Evolutionary conservation across 2,888 invertebrate genomes (phyloP), one percentile per base, ranked within the genome.

Genomic region (Dyspetes luteomarginatus): DNA sequence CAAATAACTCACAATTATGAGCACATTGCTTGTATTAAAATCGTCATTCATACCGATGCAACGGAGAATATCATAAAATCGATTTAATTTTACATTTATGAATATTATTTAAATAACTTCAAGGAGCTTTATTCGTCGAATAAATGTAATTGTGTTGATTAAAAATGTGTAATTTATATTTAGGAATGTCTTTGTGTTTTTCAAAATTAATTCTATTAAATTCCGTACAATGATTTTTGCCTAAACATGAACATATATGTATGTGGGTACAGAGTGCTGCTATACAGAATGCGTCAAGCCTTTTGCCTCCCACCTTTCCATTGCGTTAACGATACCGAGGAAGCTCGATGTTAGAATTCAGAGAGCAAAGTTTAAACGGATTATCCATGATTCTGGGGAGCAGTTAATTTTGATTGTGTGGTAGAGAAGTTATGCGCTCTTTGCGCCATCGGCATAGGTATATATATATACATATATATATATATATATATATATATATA

Each of bases 91-190:
- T 12, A 22, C 9, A 12, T 52, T 52, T 52, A 7, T 4, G 1
- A 52, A 52, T 36, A 52, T 52, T 52, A n/a, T 52, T 4, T 2
- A 7, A 36, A 36, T 0, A 36, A 36, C 36, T 7, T 12, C 9
- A 12, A 36, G 36, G 36, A 36, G 7, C 12, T 36, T 28, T 56
- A 36, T 36, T 36, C 12, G 43, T n/a, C 28, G 24, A 67, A 67
- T 41, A 36, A 36, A 36, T 52, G 67, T 52, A 50, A 52, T 24
- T 4, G 4, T 19, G 5, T 48, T 26, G 19, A 48, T 65, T 48
- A 48, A 36, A 9, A 36, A 36, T 36, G 12, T 12, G 12, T 36
- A 2, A 7, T 36, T 36, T 36, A 2, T 36, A 36, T 36, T 36
- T 36, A 36, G 2, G 9, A 36, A 4, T 2, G n/a, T n/a, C n/a